Base-by-base conservation (phyloP, 1,140 invertebrate genomes). In the Helicoverpa armigera region DNA sequence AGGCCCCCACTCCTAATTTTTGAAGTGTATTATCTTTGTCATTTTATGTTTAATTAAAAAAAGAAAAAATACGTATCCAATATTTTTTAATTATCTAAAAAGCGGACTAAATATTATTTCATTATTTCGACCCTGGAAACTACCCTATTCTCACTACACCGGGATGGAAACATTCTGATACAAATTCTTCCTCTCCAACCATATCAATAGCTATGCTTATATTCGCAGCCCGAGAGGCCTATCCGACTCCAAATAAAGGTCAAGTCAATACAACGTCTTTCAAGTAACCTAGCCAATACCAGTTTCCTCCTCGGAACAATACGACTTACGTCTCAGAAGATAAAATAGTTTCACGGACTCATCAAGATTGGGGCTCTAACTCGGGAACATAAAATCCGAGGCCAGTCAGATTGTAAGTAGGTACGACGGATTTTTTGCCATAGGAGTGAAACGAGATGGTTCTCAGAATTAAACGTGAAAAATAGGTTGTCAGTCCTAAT, bases 331-430 rank as follows among this genome's bases (percentile, higher is more conserved):
- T 23, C 7, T 53, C 16, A 9, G 48, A 31, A 75, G 73, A 53
- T 65, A 77, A 77, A 61, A 56, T 58, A 73, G 53, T 56, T 73
- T 58, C 53, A 43, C 54, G n/a, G 51, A 54, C 69, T 73, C 70
- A 73, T 58, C 70, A 73, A 72, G 54, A 54, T 16, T 16, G 14
- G 14, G 72, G 48, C 23, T 43, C 61, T 43, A 51, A 65, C 48
- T 65, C 48, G 18, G 56, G 48, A 65, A 77, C 56, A 77, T 77
- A 65, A 77, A 77, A 77, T 16, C 50, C 31, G 43, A 18, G 43
- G 50, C 43, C 73, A 50, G 43, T 60, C 58, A 75, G 54, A 75
- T 23, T 43, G 74, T n/a, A 77, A 48, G 48, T 53, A 53, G 61
- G 65, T 9, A 43, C 35, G 53, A 65, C 63, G 43, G 50, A 65